Conservation (phyloP, 2,888 invertebrate species). For the Caenorhabditis sp. region DNA sequence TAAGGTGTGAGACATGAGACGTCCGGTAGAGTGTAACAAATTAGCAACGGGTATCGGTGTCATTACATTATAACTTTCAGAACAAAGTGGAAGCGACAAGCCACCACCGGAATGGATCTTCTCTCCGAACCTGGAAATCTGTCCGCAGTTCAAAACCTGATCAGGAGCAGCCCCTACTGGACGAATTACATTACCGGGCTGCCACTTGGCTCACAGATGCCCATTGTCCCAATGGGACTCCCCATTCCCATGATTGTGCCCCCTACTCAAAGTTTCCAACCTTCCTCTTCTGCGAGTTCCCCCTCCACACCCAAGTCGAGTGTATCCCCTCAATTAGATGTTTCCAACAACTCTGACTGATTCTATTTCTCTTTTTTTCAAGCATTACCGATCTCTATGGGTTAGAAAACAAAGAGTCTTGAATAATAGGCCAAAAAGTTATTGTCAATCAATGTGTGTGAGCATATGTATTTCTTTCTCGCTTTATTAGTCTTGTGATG, state of each 20-base stretch:
- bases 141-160: conserved; percentile 91
- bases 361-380: background rate
- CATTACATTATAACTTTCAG: conserved; percentile 81
- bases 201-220: conserved; percentile 30
- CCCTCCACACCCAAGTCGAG: conserved; percentile 30
- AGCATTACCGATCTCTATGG: conserved; percentile 37
- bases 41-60: conserved; percentile 14
- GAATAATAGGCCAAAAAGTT: conserved; percentile 14
- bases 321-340: conserved; percentile 43
- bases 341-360: conserved; percentile 44
- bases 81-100: conserved; percentile 99
- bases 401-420: background rate
- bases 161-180: conserved; percentile 78
- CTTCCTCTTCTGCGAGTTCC: conserved; percentile 22
- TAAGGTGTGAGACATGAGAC: conserved; percentile 31
- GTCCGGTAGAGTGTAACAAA: conserved; percentile 52
- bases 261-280: conserved; percentile 30
- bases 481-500: conserved; percentile 42
- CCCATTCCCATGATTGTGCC: conserved; percentile 48
- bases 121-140: conserved; percentile 97
- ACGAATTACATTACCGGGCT: conserved; percentile 26
- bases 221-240: conserved; percentile 36
- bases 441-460: conserved; percentile 1
- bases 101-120: conserved; percentile 95
- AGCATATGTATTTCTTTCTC: conserved; percentile 21